phyloP scores from a whole-genome alignment of 2,888 invertebrate species.

The Sinopyrophorus schimmeli region DNA sequence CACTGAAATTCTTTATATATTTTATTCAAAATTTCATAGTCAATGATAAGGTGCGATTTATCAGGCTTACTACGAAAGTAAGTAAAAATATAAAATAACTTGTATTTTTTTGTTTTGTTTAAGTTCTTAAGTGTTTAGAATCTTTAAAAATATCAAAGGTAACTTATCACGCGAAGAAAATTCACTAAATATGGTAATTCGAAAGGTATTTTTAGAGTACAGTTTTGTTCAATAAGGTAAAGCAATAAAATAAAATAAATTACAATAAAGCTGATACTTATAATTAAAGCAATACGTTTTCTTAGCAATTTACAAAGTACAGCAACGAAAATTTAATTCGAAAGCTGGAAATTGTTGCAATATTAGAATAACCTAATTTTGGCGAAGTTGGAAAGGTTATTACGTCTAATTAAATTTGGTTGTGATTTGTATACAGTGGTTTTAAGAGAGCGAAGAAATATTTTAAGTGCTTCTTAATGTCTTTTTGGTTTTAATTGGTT shows the following conservation, averaged over 20 bases:
- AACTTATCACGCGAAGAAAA: no score
- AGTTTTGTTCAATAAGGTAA: background rate
- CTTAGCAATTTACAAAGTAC: conserved; percentile 24
- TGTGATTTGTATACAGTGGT: conserved; percentile 30
- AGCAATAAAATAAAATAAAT: background rate
- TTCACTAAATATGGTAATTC: no score
- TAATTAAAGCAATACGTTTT: conserved; percentile 26
- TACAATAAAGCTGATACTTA: conserved; percentile 7
- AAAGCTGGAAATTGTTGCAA: conserved; percentile 27
- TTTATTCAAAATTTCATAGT: no score
- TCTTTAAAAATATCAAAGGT: no score
- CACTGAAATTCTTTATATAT: no score
- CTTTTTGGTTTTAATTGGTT: conserved; percentile 1
- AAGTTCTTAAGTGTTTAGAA: no score
- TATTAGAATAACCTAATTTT: conserved; percentile 31
- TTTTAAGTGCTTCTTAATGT: conserved; percentile 14
- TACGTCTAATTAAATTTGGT: conserved; percentile 32
- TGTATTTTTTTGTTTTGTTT: no score
- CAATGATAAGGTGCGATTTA: no score
- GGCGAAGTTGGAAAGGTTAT: conserved; percentile 24
- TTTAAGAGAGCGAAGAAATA: conserved; percentile 16
- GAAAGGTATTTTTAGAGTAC: no score
- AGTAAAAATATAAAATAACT: no score
- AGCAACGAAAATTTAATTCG: conserved; percentile 25
- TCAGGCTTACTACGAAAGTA: no score